A percentile compares a stretch with the other conserved stretches of the same genome.
phyloP scores from a whole-genome alignment of 2,113 vertebrate genomes.

The Nyctibius bracteatus region DNA sequence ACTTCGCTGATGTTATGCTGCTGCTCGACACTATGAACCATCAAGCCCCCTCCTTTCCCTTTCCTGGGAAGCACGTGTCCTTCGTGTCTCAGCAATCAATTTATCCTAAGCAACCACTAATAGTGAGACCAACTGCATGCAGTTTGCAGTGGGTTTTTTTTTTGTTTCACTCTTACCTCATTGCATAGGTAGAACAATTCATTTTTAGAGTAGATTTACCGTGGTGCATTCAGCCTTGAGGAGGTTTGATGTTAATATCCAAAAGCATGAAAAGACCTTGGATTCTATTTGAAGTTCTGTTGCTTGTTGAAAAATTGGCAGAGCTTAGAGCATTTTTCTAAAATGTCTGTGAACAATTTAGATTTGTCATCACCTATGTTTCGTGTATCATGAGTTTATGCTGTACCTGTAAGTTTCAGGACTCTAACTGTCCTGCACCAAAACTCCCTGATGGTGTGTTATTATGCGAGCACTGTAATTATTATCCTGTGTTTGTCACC shows the following conservation, averaged over 20 bases:
- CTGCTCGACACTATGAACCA: neutral
- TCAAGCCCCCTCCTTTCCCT: neutral
- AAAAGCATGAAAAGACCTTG: neutral
- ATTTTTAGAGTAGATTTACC: neutral
- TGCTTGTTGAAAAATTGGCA: neutral
- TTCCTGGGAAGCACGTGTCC: neutral
- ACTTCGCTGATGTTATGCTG: neutral
- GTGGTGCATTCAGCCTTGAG: neutral
- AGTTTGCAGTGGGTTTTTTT: neutral
- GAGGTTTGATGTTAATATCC: neutral
- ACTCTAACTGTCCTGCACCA: neutral
- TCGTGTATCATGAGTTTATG: neutral
- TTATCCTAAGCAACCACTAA: neutral
- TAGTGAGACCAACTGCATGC: neutral
- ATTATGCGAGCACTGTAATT: neutral
- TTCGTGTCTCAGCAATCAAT: neutral
- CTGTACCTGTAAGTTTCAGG: neutral
- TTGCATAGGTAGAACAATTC: neutral
- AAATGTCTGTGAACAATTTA: neutral
- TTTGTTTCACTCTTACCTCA: neutral
- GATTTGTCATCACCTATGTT: neutral
- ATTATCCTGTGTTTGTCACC: neutral
- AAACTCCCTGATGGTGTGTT: neutral
- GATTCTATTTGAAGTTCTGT: neutral
- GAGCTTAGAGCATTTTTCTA: neutral